These are phyloP conservation scores for Scortum barcoo DNA, from an alignment of 2,113 vertebrate species.

Conservation along the genomic window DNA sequence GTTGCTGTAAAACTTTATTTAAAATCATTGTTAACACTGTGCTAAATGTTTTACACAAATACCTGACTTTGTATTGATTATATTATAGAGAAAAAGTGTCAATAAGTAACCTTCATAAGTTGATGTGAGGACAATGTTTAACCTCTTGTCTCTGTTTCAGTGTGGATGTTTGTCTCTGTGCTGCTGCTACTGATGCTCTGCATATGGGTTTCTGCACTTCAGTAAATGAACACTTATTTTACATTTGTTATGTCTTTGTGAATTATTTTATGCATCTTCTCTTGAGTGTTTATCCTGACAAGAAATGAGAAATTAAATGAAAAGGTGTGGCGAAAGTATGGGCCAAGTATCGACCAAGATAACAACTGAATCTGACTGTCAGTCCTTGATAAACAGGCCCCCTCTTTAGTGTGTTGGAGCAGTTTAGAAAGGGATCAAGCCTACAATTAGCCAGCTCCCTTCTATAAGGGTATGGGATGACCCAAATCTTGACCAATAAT, in stretches of 20 bases:
- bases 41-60: neutral
- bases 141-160: slow-evolving; percentile 9
- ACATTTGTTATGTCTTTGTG: neutral
- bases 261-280: neutral
- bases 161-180: neutral
- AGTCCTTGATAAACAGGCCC: too few relatives aligned
- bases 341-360: too few relatives aligned
- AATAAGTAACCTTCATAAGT: too few relatives aligned
- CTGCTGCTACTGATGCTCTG: neutral
- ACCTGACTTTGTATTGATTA: neutral
- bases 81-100: neutral
- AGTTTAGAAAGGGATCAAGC: too few relatives aligned
- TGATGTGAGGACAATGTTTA: neutral
- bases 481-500: too few relatives aligned
- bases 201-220: neutral
- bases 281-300: neutral
- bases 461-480: too few relatives aligned
- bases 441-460: too few relatives aligned
- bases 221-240: neutral
- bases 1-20: neutral
- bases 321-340: too few relatives aligned
- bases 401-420: too few relatives aligned
- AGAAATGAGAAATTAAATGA: neutral
- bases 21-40: neutral
- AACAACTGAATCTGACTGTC: too few relatives aligned